Evolutionary conservation across 2,797 vertebrate genomes (phyloP).

Genomic region (Clamator glandarius): DNA sequence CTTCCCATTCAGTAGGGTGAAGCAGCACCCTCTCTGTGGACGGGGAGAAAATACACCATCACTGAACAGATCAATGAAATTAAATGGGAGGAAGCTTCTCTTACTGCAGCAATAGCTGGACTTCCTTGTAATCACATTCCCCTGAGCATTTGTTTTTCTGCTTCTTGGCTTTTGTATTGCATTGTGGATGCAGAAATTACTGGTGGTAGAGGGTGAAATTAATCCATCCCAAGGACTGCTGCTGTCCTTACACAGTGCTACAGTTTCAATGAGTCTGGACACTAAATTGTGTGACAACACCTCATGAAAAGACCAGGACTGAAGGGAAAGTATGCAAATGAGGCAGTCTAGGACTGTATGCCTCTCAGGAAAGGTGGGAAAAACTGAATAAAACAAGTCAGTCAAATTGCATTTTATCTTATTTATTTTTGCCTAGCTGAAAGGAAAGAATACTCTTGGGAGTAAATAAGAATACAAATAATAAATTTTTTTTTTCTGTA

Average conservation of each 20-base stretch:
- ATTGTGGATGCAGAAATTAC: background rate
- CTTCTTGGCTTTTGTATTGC: constrained; percentile 26
- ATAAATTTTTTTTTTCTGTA: background rate
- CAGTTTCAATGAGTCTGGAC: background rate
- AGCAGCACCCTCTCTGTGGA: background rate
- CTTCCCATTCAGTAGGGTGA: background rate
- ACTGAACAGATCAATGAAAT: background rate
- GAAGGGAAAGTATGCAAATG: background rate
- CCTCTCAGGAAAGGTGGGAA: background rate
- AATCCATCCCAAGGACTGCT: background rate
- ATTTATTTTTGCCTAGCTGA: background rate
- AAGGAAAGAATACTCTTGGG: background rate
- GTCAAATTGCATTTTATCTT: background rate
- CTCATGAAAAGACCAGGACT: background rate
- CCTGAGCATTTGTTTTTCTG: background rate
- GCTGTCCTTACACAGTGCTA: background rate
- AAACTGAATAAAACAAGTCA: background rate
- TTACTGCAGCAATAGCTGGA: background rate
- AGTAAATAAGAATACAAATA: background rate
- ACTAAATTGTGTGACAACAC: background rate
- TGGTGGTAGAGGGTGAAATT: background rate
- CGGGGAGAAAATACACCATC: background rate
- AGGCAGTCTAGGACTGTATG: background rate
- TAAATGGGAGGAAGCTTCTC: background rate
- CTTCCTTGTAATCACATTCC: background rate